Percentiles rank a stretch among this genome's conserved stretches.
Evolutionary conservation across 2,113 vertebrate genomes (phyloP).

Genomic region (Herpetotheres cachinnans): DNA sequence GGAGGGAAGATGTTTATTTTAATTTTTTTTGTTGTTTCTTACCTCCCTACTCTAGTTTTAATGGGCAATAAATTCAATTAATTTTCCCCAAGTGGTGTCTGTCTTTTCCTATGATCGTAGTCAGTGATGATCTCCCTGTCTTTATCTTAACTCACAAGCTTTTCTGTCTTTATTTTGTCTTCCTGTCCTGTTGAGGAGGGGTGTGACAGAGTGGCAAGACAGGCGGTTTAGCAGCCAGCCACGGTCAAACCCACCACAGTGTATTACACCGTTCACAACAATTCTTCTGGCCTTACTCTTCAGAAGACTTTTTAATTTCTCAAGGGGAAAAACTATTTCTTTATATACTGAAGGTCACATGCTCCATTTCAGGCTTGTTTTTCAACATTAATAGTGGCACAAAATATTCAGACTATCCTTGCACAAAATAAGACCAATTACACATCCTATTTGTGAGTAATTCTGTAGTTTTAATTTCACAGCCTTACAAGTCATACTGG

Average conservation of each 20-base stretch:
- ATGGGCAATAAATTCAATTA: background rate
- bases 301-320: background rate
- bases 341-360: background rate
- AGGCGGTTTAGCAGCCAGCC: background rate
- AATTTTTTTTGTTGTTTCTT: background rate
- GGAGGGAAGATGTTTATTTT: rapidly evolving
- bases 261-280: background rate
- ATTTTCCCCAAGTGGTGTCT: background rate
- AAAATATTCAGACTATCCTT: background rate
- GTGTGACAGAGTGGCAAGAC: background rate
- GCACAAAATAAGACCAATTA: background rate
- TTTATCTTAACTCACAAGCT: background rate
- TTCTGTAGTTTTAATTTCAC: background rate
- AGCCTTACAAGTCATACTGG: background rate
- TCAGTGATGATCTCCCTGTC: background rate
- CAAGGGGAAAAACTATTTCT: background rate
- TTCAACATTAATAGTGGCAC: background rate
- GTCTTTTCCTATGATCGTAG: background rate
- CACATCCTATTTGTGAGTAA: background rate
- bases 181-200: background rate
- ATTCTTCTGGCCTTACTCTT: background rate
- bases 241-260: background rate
- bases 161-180: background rate
- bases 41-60: background rate
- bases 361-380: background rate